These are phyloP conservation scores for Odontamblyopus lacepedii DNA, from an alignment of 2,797 vertebrate species.

Conservation along the genomic window DNA sequence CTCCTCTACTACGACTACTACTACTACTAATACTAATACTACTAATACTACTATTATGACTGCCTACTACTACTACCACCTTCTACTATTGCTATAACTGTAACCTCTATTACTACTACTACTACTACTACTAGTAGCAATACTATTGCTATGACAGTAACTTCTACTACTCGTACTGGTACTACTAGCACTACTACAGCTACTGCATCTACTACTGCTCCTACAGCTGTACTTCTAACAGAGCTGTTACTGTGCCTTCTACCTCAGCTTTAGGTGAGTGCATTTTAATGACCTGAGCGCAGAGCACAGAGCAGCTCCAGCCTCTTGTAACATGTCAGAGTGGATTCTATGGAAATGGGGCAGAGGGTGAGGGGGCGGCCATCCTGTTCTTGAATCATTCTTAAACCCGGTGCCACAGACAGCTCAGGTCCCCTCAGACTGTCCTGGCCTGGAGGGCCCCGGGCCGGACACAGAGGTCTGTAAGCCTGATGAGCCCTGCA, in stretches of 20 bases:
- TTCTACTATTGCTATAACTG: too few species aligned
- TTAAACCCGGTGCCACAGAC: slow-evolving; percentile 47
- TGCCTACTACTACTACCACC: too few species aligned
- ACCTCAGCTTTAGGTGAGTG: slow-evolving; percentile 61
- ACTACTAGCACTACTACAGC: too few species aligned
- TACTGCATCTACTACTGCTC: too few species aligned
- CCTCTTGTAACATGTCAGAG: slow-evolving; percentile 54
- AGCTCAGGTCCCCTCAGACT: slow-evolving; percentile 45
- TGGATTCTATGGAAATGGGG: slow-evolving; percentile 39
- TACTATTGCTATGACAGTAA: too few species aligned
- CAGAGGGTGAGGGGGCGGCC: slow-evolving; percentile 24
- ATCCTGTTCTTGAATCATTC: slow-evolving; percentile 49
- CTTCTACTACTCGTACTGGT: too few species aligned
- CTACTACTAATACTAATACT: too few species aligned
- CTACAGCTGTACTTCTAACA: neutral
- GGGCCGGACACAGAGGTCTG: slow-evolving; percentile 44
- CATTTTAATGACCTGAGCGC: slow-evolving; percentile 40
- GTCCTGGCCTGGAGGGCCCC: slow-evolving; percentile 55
- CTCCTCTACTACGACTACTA: neutral
- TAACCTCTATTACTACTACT: too few species aligned
- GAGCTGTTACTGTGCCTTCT: neutral
- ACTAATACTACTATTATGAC: too few species aligned
- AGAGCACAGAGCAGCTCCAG: slow-evolving; percentile 22
- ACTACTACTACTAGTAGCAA: too few species aligned
- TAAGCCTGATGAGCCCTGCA: slow-evolving; percentile 55